Conservation (phyloP, 2,888 invertebrate genomes). For the Zaprionus obscuricornis region DNA sequence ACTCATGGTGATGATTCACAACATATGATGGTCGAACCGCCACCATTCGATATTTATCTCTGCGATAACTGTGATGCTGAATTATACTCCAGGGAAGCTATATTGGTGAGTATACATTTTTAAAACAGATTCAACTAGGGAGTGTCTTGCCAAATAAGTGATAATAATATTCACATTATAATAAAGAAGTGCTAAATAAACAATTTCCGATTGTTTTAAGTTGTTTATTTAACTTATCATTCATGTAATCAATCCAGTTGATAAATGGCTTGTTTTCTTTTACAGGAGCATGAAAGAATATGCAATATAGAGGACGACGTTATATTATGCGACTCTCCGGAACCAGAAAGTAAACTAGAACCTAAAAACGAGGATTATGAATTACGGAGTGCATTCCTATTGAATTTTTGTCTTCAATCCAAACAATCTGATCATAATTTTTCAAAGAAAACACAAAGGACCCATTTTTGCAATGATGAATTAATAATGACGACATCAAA, state of each 20-base stretch:
- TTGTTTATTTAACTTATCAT: constrained; percentile 3
- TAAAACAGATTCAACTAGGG: neutral
- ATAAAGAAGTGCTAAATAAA: too few species aligned
- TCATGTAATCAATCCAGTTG: too few species aligned
- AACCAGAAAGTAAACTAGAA: constrained; percentile 65
- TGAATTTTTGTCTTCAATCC: constrained; percentile 84
- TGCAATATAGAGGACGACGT: constrained; percentile 83
- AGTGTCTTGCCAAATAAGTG: neutral
- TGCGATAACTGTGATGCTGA: constrained; percentile 91
- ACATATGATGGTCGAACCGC: constrained; percentile 85
- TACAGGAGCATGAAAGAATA: constrained; percentile 84
- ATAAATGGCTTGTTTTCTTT: constrained; percentile 50
- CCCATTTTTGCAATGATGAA: constrained; percentile 56
- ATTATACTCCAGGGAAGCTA: constrained; percentile 86
- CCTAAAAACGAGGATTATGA: constrained; percentile 75
- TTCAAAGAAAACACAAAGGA: constrained; percentile 48
- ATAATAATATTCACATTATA: too few species aligned
- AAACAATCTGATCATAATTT: constrained; percentile 32
- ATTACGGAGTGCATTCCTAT: constrained; percentile 83
- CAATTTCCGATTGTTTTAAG: neutral
- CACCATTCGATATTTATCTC: constrained; percentile 87
- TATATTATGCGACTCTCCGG: constrained; percentile 83
- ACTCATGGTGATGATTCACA: constrained; percentile 81
- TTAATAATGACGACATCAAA: constrained; percentile 50
- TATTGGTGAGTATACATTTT: constrained; percentile 83